Evolutionary conservation across 2,888 invertebrate genomes (phyloP).

Genomic region (Acanthosepion esculentum): DNA sequence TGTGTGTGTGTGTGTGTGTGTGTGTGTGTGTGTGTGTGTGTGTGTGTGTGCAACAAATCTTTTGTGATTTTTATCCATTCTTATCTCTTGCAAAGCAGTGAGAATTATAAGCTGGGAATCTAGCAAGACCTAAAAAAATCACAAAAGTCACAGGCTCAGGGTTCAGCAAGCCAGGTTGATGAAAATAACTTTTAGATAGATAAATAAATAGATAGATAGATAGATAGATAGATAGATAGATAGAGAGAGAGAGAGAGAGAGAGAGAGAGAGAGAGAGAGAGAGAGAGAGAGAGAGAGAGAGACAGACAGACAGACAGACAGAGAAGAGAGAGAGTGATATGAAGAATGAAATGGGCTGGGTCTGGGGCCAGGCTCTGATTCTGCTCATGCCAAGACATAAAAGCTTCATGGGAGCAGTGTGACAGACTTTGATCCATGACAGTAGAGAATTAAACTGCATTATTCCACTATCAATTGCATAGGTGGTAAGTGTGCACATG

Average conservation of each 20-base stretch:
- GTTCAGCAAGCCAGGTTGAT: conserved; percentile 1
- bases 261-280: not conserved
- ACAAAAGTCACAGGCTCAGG: conserved; percentile 19
- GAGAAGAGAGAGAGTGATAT: not conserved
- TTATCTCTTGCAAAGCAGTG: conserved; percentile 1
- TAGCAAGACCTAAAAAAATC: conserved; percentile 40
- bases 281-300: not conserved
- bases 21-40: not conserved
- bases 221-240: no score
- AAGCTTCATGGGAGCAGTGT: conserved; percentile 44
- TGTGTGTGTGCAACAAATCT: not conserved
- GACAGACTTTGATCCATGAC: conserved; percentile 1
- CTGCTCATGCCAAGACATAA: conserved; percentile 35
- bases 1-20: not conserved
- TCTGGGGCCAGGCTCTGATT: conserved; percentile 4
- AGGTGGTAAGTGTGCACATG: conserved; percentile 40
- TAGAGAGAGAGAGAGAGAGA: not conserved
- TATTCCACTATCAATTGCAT: not conserved
- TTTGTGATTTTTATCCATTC: not conserved
- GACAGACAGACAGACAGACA: not conserved
- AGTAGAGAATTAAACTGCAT: not conserved
- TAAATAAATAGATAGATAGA: not conserved
- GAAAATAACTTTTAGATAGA: not conserved
- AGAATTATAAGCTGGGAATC: conserved; percentile 40
- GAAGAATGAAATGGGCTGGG: not conserved